Evolutionary conservation across 2,113 vertebrate species (phyloP), one percentile per base, ranked within the genome.

Genomic region (Spheniscus mendiculus): DNA sequence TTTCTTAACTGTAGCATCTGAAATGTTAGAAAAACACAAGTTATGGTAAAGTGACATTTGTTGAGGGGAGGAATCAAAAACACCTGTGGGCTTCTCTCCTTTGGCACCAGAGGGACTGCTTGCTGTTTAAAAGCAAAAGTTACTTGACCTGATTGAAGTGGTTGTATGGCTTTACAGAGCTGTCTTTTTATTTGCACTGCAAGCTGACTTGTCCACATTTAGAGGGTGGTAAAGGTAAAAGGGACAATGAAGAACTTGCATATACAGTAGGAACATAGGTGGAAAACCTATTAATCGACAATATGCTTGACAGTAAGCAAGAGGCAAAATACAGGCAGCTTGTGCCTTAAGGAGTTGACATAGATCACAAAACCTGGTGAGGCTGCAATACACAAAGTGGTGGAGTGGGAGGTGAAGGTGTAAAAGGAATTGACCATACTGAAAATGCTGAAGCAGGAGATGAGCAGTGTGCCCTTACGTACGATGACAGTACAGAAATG

Each of bases 311-410:
- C 30, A 42, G 30, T 50, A 50, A 66, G 38, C 13, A 70, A 67
- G 15, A 69, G 11, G n/a, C 52, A 53, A 76, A 69, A 76, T 42
- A 38, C 18, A 36, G 30, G 13, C 17, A 72, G 5, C 8, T 49
- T 59, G 9, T 74, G 30, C 13, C 38, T 82, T 36, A 40, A 7
- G 17, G 36, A 49, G 21, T 44, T 72, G 30, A 32, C 21, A 9
- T 2, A 29, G 14, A 38, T 61, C 52, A 49, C 32, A 58, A 79
- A 65, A 67, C 14, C 70, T 36, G 32, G 26, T 77, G 53, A 94
- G 56, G 25, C 11, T 69, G 55, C 45, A 36, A 6, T 18, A 47
- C 0, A 1, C 15, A 19, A 2, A 52, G 3, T 19, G 12, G 15
- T 56, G 40, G 52, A 52, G 25, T 26, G 21, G 21, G 34, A 80